Conservation (phyloP, 2,888 invertebrate genomes). For the Carterocephalus palaemon region DNA sequence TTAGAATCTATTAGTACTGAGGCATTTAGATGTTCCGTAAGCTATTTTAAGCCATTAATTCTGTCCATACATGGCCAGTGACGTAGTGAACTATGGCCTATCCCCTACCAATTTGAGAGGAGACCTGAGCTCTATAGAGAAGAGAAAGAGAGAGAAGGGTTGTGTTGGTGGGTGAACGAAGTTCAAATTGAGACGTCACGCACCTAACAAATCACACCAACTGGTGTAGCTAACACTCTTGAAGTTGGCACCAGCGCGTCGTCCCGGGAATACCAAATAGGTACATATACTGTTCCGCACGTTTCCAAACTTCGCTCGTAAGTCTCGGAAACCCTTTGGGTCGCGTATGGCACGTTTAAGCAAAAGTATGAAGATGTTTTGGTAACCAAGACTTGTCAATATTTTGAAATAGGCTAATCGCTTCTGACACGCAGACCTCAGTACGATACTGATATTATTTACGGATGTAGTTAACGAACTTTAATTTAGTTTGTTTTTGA, state of each 20-base stretch:
- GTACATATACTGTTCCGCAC: no score
- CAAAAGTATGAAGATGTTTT: slow-evolving; percentile 1
- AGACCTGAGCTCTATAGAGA: no score
- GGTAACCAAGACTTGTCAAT: not conserved
- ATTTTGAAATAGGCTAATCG: not conserved
- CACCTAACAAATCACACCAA: slow-evolving; percentile 37
- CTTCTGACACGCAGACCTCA: no score
- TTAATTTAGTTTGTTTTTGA: no score
- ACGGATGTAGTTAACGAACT: no score
- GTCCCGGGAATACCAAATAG: not conserved
- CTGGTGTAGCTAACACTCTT: slow-evolving; percentile 24
- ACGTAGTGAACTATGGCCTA: no score
- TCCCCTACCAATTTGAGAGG: no score
- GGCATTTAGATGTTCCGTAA: slow-evolving; percentile 28
- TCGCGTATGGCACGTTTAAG: not conserved
- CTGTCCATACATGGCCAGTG: no score
- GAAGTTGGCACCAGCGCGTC: slow-evolving; percentile 10
- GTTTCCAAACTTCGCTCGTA: slow-evolving; percentile 10
- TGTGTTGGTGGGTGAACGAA: no score
- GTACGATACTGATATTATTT: no score
- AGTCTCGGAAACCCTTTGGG: slow-evolving; percentile 9
- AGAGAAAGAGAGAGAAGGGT: no score
- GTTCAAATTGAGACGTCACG: slow-evolving; percentile 23
- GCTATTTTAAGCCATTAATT: not conserved
- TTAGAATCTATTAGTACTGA: slow-evolving; percentile 25